Base-by-base conservation (phyloP, 2,113 vertebrate species). In the Ondatra zibethicus region DNA sequence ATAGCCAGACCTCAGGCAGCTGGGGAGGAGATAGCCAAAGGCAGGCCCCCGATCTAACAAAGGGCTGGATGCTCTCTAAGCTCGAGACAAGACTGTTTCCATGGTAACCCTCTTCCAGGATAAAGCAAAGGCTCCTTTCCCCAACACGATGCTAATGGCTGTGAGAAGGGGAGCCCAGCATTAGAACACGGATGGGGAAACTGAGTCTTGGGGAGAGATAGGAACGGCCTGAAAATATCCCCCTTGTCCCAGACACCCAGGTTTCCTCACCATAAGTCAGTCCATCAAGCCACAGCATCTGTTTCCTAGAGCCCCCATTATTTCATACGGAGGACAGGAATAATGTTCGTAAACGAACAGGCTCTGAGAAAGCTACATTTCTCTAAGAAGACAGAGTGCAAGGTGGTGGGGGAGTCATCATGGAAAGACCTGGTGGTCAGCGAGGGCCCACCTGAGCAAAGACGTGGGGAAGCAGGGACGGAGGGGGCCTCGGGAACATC, bases 41-140 rank as follows among this genome's bases (percentile, higher is more conserved):
- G 63, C 76, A 76, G 75, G 82, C 4, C 16, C 33, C 33, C 0
- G 7, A 5, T 61, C 70, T 52, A 85, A 95, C 92, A 95, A 96
- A 95, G 76, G 63, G 47, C 39, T 23, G 36, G 66, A 39, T 2
- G 73, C 66, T 94, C 45, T 75, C 78, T 82, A 19, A 10, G 52
- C 92, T 2, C 9, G 42, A 65, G 58, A 61, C 4, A 42, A 84
- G 29, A 61, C 81, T 65, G 89, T 97, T 93, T 89, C 94, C 93
- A 94, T 92, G 80, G 77, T 82, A 89, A 92, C 93, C 39, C 36
- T 55, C 77, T 36, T 50, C 70, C 52, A 27, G 58, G 70, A 94
- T 87, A 84, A 94, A 82, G 88, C 81, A 4, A 70, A 50, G 39
- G 14, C 39, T 47, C 42, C 39, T 36, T 89, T 75, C 50, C 36